Evolutionary conservation across 2,888 invertebrate species (phyloP).

Genomic region (Parelbella ahira): DNA sequence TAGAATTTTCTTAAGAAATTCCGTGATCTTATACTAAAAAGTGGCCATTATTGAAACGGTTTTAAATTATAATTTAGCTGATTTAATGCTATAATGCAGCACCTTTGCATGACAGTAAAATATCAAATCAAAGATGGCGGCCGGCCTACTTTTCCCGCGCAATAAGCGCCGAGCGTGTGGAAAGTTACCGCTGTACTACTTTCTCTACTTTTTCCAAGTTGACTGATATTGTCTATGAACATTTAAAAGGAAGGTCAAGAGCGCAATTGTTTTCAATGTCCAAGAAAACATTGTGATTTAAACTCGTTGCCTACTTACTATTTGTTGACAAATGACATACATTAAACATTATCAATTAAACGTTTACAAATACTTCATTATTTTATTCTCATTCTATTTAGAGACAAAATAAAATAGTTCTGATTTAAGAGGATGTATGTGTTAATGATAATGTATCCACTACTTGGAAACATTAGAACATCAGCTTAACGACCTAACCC

Average conservation of each 20-base stretch:
- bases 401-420: too few relatives aligned
- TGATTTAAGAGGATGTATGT: too few relatives aligned
- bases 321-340: conserved; percentile 1
- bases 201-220: conserved; percentile 80
- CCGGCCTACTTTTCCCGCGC: conserved; percentile 76
- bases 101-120: conserved; percentile 47
- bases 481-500: conserved; percentile 12
- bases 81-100: conserved; percentile 21
- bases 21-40: conserved; percentile 8
- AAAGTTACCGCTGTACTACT: conserved; percentile 79
- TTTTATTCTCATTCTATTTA: too few relatives aligned
- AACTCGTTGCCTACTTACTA: conserved; percentile 4
- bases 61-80: conserved; percentile 12
- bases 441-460: too few relatives aligned
- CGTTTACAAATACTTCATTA: too few relatives aligned
- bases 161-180: conserved; percentile 68
- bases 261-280: conserved; percentile 27
- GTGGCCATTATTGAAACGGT: not conserved
- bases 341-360: not conserved
- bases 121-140: conserved; percentile 71
- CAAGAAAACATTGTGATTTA: conserved; percentile 1
- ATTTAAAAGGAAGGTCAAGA: conserved; percentile 65
- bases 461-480: too few relatives aligned
- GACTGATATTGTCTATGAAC: conserved; percentile 60
- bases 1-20: conserved; percentile 11